Base-by-base conservation (phyloP, 2,113 vertebrate genomes). In the Notechis scutatus region DNA sequence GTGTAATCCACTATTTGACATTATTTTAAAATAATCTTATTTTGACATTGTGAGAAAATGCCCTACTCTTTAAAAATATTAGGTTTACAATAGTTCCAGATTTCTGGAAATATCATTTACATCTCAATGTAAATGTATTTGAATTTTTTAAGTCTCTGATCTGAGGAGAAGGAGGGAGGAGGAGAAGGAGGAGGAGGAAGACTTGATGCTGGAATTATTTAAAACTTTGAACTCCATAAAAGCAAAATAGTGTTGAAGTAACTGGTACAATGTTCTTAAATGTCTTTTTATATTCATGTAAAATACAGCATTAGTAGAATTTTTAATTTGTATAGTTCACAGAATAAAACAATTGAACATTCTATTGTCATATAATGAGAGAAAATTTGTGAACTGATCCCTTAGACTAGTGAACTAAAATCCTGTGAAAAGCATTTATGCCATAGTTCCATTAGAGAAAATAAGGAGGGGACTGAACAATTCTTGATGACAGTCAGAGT, bases 21-120 rank as follows among this genome's bases (percentile, higher is more conserved):
- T 56, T 96, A 91, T 39, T 92, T 90, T 39, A 92, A 61, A 18
- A 57, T 89, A 93, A 93, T 94, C 47, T 91, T 88, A 39, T 81
- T 89, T 59, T 95, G 93, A 94, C 91, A 94, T 94, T 96, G 96
- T 64, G 74, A 91, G 52, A 85, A 88, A 34, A 5, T 34, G 45
- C 50, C 54, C 39, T 55, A 74, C 61, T 88, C 86, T 91, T 88
- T 91, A 88, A 81, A 91, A 93, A 56, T 85, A 74, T 52, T 12
- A 69, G 50, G 26, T 57, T 89, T 95, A 86, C 0, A 0, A 47
- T 61, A 94, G 89, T 8, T 92, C 88, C 47, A 92, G 91, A 88
- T 90, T 87, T 47, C 89, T 92, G 34, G 6, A 94, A 95, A 29
- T 94, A 92, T 39, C 54, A 81, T 87, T 94, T 93, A 23, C 91